Percentiles rank a stretch among this genome's conserved stretches.
Conservation (phyloP, 35 echinoderm and acorn worm genomes). For the Anneissia japonica region DNA sequence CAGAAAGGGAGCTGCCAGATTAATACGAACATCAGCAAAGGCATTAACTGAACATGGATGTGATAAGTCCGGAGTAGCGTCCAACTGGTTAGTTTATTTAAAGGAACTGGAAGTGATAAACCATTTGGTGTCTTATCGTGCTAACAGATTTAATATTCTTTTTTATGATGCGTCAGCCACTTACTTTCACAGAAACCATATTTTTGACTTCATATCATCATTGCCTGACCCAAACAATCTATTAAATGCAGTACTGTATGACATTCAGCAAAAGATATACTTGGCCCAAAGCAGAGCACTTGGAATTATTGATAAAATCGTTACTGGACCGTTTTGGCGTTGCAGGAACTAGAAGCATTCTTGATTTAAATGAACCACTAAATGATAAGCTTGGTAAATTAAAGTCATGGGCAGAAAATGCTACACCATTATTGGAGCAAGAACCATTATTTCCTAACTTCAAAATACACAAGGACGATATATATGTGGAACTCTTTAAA, state of each 20-base stretch:
- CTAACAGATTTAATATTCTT: slow-evolving; percentile 16
- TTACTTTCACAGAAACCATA: slow-evolving; percentile 32
- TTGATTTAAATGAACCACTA: not conserved
- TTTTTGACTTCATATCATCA: slow-evolving; percentile 5
- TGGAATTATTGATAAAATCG: slow-evolving; percentile 43
- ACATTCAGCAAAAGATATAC: slow-evolving; percentile 40
- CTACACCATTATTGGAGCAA: too few relatives aligned
- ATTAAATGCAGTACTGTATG: slow-evolving; percentile 26
- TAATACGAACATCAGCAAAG: slow-evolving; percentile 36
- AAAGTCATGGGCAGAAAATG: not conserved
- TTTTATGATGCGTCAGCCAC: slow-evolving; percentile 29
- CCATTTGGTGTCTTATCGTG: not conserved
- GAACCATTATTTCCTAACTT: too few relatives aligned
- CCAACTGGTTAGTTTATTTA: slow-evolving; percentile 5
- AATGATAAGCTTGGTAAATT: not conserved
- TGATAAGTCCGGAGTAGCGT: slow-evolving; percentile 49
- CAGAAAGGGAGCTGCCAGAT: slow-evolving; percentile 38
- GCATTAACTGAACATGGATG: slow-evolving; percentile 49
- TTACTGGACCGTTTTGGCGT: slow-evolving; percentile 47
- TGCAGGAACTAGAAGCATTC: not conserved
- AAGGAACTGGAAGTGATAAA: not conserved
- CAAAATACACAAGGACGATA: too few relatives aligned
- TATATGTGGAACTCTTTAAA: slow-evolving; percentile 19
- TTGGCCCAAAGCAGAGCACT: slow-evolving; percentile 32
- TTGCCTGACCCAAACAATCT: slow-evolving; percentile 50